Percentiles rank a stretch among this genome's conserved stretches.
Conservation (phyloP, 1,140 invertebrate genomes). For the Gryon sp. region DNA sequence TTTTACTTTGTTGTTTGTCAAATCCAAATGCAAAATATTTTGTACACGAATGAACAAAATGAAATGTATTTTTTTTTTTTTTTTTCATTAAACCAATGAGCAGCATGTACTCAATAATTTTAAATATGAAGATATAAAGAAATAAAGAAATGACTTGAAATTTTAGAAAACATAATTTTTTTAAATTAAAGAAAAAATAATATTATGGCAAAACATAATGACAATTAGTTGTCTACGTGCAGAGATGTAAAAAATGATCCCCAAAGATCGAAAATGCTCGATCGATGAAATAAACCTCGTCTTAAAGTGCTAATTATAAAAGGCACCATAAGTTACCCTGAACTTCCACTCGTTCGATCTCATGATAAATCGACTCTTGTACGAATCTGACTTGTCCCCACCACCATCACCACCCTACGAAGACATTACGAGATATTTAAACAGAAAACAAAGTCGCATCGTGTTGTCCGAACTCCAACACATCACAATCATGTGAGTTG, state of each 20-base stretch:
- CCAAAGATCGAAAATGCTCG: constrained; percentile 8
- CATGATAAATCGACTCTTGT: constrained; percentile 79
- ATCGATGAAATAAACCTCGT: constrained; percentile 17
- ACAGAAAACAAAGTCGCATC: constrained; percentile 26
- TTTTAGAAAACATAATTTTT: too few relatives aligned
- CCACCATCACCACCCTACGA: constrained; percentile 81
- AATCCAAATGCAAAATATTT: not conserved
- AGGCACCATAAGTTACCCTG: constrained; percentile 83
- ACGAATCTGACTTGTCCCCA: constrained; percentile 79
- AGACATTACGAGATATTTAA: constrained; percentile 71
- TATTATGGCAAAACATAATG: too few relatives aligned
- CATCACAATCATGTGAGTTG: constrained; percentile 29
- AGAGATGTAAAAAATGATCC: constrained; percentile 2
- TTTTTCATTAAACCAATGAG: too few relatives aligned
- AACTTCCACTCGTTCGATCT: constrained; percentile 90
- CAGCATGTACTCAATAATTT: too few relatives aligned
- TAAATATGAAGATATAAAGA: too few relatives aligned
- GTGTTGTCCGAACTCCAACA: constrained; percentile 13
- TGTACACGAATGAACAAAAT: too few relatives aligned
- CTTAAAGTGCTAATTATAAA: constrained; percentile 67
- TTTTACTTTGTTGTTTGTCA: not conserved
- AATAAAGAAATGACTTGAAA: too few relatives aligned
- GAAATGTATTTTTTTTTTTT: too few relatives aligned
- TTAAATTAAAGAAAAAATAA: too few relatives aligned
- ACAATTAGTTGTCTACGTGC: constrained; percentile 19